phyloP scores from a whole-genome alignment of 2,113 vertebrate species.

The Euleptes europaea region DNA sequence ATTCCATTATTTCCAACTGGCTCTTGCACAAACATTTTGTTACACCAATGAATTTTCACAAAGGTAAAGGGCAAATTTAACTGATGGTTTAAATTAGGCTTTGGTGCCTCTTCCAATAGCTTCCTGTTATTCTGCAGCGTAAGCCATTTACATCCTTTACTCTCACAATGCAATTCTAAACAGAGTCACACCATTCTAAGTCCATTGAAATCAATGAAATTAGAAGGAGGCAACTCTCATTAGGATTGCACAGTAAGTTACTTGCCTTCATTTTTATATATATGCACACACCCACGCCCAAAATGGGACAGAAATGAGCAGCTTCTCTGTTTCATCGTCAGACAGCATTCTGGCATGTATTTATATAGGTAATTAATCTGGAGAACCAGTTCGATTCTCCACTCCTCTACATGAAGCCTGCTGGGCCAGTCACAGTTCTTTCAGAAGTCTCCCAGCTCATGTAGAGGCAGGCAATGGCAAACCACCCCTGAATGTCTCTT shows the following conservation, averaged over 20 bases:
- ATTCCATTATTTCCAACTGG: background rate
- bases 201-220: too few species aligned
- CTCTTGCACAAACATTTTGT: background rate
- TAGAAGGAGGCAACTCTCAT: too few species aligned
- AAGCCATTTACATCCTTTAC: background rate
- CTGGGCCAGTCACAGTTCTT: too few species aligned
- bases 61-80: background rate
- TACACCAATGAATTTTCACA: background rate
- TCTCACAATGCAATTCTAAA: background rate
- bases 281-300: too few species aligned
- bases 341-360: background rate
- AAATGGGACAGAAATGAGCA: background rate
- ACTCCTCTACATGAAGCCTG: too few species aligned
- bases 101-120: background rate
- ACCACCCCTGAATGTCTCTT: too few species aligned
- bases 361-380: background rate
- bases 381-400: too few species aligned
- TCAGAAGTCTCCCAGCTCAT: too few species aligned
- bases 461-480: too few species aligned
- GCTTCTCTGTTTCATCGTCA: background rate
- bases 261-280: slow-evolving; percentile 6
- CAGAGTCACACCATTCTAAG: too few species aligned
- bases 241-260: too few species aligned
- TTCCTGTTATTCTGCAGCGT: background rate
- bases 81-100: background rate